These are phyloP conservation scores for Nothocercus nigrocapillus DNA, from an alignment of 2,113 vertebrate genomes.

Conservation along the genomic window DNA sequence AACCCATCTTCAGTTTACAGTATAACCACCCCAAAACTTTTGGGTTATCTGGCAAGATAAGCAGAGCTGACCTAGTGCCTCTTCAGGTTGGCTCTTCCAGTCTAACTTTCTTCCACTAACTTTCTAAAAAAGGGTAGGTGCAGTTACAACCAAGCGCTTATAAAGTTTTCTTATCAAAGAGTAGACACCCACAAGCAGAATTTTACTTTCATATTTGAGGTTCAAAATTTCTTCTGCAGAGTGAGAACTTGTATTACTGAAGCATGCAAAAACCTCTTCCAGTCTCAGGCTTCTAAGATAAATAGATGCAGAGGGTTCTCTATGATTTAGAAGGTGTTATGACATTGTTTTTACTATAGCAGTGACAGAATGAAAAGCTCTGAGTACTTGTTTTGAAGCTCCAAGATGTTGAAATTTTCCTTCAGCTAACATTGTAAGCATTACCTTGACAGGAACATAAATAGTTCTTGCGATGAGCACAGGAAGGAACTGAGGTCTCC, in stretches of 20 bases:
- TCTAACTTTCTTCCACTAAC: too few species aligned
- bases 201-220: not conserved
- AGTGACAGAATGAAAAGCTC: not conserved
- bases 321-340: not conserved
- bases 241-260: not conserved
- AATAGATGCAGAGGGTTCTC: not conserved
- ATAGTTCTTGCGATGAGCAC: not conserved
- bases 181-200: not conserved
- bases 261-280: not conserved
- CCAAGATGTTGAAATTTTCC: not conserved
- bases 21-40: not conserved
- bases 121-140: not conserved
- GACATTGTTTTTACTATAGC: not conserved
- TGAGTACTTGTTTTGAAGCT: not conserved
- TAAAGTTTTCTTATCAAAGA: not conserved
- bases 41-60: not conserved
- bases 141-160: not conserved
- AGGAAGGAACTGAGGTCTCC: not conserved
- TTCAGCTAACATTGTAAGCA: not conserved
- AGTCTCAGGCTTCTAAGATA: not conserved
- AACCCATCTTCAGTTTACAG: not conserved
- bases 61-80: not conserved
- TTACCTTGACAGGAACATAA: not conserved
- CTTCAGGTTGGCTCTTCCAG: not conserved
- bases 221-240: constrained; percentile 7